Conservation (phyloP, 1,140 invertebrate genomes). For the Drosophila kikkawai region DNA sequence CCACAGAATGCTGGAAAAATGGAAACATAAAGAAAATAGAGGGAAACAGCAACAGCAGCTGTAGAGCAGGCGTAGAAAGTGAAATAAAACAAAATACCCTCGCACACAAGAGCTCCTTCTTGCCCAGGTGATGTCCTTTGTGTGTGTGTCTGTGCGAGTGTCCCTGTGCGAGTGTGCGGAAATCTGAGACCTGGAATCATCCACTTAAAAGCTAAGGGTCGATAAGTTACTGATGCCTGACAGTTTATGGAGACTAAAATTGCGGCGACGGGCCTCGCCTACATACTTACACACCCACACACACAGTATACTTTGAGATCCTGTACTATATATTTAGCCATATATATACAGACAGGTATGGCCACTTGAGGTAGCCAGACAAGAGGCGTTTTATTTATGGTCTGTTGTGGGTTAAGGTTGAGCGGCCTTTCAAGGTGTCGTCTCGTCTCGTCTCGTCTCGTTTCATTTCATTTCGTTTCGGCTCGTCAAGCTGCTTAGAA, state of each 20-base stretch:
- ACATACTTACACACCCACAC: neutral
- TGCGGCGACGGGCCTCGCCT: constrained; percentile 43
- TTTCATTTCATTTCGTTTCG: constrained; percentile 40
- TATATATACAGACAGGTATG: constrained; percentile 2
- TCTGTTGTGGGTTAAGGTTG: constrained; percentile 65
- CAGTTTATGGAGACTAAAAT: constrained; percentile 70
- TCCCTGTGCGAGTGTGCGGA: constrained; percentile 46
- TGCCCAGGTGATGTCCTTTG: constrained; percentile 40
- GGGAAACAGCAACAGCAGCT: constrained; percentile 41
- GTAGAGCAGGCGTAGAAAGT: constrained; percentile 58
- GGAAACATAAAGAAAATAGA: constrained; percentile 65
- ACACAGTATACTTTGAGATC: neutral
- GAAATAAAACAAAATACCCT: constrained; percentile 69
- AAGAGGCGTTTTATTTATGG: constrained; percentile 66
- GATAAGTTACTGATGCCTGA: constrained; percentile 82
- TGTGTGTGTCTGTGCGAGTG: constrained; percentile 13
- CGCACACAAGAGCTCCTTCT: constrained; percentile 15
- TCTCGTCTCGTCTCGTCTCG: constrained; percentile 32
- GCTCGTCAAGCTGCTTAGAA: constrained; percentile 50
- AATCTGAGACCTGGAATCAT: constrained; percentile 79
- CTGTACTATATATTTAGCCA: neutral
- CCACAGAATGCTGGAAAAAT: constrained; percentile 42
- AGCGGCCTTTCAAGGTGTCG: constrained; percentile 60
- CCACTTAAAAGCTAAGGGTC: constrained; percentile 82
- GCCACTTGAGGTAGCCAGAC: constrained; percentile 56